Conservation (phyloP, 2,797 vertebrate species). For the Lagocephalus sceleratus region DNA sequence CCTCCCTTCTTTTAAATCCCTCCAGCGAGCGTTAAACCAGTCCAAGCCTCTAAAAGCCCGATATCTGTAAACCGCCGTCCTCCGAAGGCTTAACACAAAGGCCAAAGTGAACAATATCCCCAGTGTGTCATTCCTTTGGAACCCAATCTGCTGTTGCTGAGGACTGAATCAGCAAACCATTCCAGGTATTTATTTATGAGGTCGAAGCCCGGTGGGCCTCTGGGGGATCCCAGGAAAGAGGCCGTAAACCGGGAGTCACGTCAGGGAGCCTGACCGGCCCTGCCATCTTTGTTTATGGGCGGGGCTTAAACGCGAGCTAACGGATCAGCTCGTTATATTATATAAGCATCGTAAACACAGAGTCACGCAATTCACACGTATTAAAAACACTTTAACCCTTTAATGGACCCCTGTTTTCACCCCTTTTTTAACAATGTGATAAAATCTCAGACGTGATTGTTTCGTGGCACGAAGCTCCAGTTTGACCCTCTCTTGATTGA, state of each 20-base stretch:
- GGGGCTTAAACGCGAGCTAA: not conserved
- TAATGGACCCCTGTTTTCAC: too few relatives aligned
- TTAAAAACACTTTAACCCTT: too few relatives aligned
- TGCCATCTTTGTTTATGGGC: not conserved
- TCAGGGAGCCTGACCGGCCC: not conserved
- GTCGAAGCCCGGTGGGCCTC: constrained; percentile 9
- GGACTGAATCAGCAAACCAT: constrained; percentile 17
- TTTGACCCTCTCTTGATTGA: too few relatives aligned
- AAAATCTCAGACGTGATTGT: too few relatives aligned
- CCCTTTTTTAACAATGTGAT: too few relatives aligned
- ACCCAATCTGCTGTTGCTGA: not conserved
- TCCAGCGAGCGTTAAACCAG: not conserved
- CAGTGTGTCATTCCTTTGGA: constrained; percentile 2
- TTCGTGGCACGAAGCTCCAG: too few relatives aligned
- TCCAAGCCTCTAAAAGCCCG: not conserved
- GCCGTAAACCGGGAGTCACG: not conserved
- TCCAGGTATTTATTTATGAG: constrained; percentile 15
- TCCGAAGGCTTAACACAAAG: not conserved
- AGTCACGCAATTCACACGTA: not conserved
- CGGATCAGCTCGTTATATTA: not conserved
- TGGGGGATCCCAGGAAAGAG: constrained; percentile 22
- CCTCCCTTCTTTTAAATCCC: too few relatives aligned
- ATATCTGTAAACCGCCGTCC: not conserved
- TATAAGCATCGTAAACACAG: not conserved
- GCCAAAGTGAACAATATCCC: not conserved